A percentile compares a stretch with the other conserved stretches of the same genome.
Conservation (phyloP, 2,888 invertebrate species). For the Drosophila crucigera region DNA sequence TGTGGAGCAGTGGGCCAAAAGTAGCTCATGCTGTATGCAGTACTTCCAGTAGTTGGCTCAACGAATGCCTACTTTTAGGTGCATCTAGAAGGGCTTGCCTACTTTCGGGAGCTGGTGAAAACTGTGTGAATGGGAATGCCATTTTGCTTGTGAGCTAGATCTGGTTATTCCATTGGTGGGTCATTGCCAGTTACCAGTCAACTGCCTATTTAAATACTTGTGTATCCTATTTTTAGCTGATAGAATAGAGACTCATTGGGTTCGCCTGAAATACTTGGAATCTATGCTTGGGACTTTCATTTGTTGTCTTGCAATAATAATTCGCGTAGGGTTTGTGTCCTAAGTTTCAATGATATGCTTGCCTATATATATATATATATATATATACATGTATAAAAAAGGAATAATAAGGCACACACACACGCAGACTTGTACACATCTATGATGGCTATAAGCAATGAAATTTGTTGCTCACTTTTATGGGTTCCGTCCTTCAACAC, state of each 20-base stretch:
- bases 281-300: background rate
- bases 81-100: background rate
- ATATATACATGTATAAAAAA: background rate
- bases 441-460: slow-evolving; percentile 65
- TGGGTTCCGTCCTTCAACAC: slow-evolving; percentile 65
- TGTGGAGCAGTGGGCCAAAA: background rate
- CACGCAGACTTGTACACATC: background rate
- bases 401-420: background rate
- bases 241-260: background rate
- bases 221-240: background rate
- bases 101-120: background rate
- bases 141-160: background rate
- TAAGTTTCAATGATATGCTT: background rate
- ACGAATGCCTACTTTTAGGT: background rate
- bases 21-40: background rate
- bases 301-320: background rate
- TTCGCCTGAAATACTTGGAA: background rate
- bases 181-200: too few relatives aligned
- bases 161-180: background rate
- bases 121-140: background rate
- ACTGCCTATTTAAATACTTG: background rate
- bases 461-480: slow-evolving; percentile 78
- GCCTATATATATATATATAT: background rate
- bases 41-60: background rate
- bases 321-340: background rate